Evolutionary conservation across 2,113 vertebrate genomes (phyloP).

Genomic region (Hiodon tergisus): DNA sequence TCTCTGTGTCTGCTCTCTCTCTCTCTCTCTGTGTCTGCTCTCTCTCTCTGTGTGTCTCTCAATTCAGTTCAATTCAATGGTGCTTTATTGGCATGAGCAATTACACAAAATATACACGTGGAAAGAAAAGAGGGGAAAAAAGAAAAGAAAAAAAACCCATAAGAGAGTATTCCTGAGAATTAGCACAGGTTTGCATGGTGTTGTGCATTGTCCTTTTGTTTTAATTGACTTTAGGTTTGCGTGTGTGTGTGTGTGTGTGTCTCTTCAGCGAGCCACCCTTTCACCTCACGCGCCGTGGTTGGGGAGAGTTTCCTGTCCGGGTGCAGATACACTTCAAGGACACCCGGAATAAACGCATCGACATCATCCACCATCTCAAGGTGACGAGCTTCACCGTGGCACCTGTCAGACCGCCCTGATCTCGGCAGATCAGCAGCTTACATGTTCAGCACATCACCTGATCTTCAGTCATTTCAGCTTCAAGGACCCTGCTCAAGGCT

Average conservation of each 20-base stretch:
- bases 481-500: too few relatives aligned
- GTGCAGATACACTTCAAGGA: slow-evolving; percentile 99
- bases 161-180: too few relatives aligned
- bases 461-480: background rate
- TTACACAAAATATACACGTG: too few relatives aligned
- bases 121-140: too few relatives aligned
- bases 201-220: background rate
- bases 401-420: background rate
- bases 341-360: slow-evolving; percentile 93
- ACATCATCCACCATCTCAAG: slow-evolving; percentile 98
- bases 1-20: background rate
- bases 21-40: background rate
- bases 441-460: background rate
- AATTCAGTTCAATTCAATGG: too few relatives aligned
- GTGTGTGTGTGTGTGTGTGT: too few relatives aligned
- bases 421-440: background rate
- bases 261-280: slow-evolving; percentile 85
- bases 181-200: too few relatives aligned
- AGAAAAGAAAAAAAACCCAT: too few relatives aligned
- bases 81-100: too few relatives aligned
- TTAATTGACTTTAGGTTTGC: background rate
- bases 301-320: slow-evolving; percentile 97
- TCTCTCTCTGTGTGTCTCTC: background rate
- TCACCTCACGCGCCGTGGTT: slow-evolving; percentile 92
- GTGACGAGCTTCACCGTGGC: slow-evolving; percentile 53